Conservation (phyloP, 2,797 vertebrate genomes). For the Helarctos malayanus region DNA sequence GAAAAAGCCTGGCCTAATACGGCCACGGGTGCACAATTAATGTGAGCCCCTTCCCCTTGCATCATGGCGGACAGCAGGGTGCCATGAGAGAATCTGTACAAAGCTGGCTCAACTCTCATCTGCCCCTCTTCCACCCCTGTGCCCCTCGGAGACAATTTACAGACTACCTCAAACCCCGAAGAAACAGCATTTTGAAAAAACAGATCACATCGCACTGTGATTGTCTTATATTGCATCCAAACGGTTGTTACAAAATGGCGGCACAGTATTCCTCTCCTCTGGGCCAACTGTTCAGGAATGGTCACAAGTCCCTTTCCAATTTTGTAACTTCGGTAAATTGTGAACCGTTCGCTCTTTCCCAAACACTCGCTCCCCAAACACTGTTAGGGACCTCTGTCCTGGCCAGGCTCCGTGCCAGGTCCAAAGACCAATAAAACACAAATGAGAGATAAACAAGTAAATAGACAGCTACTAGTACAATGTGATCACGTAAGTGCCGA, state of each 20-base stretch:
- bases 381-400: background rate
- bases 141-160: background rate
- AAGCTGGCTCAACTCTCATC: background rate
- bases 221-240: background rate
- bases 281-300: background rate
- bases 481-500: background rate
- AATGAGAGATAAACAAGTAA: background rate
- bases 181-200: conserved; percentile 42
- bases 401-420: background rate
- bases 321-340: background rate
- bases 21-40: background rate
- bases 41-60: background rate
- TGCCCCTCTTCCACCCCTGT: background rate
- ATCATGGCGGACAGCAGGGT: background rate
- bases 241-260: background rate
- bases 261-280: accelerated
- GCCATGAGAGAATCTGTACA: background rate
- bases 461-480: background rate
- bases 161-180: background rate
- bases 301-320: background rate
- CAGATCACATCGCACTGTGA: background rate
- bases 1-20: background rate
- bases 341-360: background rate
- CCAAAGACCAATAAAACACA: background rate
- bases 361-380: background rate